Percentiles rank a stretch among this genome's conserved stretches.
These are phyloP conservation scores for Acanthisitta chloris DNA, from an alignment of 2,113 vertebrate species.

Conservation along the genomic window DNA sequence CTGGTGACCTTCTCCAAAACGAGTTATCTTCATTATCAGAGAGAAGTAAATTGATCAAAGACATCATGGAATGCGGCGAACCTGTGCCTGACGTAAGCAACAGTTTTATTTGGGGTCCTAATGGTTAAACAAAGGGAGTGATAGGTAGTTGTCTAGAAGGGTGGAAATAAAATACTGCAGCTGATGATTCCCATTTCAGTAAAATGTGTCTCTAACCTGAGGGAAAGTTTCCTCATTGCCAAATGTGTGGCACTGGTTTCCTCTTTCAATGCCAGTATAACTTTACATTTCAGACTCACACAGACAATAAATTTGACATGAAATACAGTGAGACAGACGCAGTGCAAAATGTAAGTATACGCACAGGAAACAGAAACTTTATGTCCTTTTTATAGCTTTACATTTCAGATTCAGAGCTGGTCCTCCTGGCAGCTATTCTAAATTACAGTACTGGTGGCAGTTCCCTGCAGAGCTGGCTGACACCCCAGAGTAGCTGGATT, in stretches of 20 bases:
- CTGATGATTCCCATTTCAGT: background rate
- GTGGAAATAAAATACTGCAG: background rate
- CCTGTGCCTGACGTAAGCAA: constrained; percentile 81
- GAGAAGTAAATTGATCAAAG: constrained; percentile 83
- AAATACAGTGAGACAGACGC: background rate
- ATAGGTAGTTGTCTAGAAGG: background rate
- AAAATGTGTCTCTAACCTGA: background rate
- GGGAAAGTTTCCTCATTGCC: background rate
- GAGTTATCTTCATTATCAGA: constrained; percentile 80
- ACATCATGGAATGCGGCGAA: constrained; percentile 81
- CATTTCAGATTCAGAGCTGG: constrained; percentile 27
- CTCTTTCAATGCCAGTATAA: background rate
- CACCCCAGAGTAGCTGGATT: background rate
- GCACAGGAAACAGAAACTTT: background rate
- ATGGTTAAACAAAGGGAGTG: background rate
- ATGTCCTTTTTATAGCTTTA: background rate
- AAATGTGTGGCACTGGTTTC: background rate
- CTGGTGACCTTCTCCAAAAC: constrained; percentile 78
- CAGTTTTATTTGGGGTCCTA: background rate
- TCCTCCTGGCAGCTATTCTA: constrained; percentile 16
- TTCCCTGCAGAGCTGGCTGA: constrained; percentile 27
- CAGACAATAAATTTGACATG: background rate
- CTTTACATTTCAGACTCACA: background rate
- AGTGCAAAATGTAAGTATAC: background rate
- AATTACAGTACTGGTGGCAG: constrained; percentile 11